Evolutionary conservation across 2,113 vertebrate genomes (phyloP).

Genomic region (Herpetotheres cachinnans): DNA sequence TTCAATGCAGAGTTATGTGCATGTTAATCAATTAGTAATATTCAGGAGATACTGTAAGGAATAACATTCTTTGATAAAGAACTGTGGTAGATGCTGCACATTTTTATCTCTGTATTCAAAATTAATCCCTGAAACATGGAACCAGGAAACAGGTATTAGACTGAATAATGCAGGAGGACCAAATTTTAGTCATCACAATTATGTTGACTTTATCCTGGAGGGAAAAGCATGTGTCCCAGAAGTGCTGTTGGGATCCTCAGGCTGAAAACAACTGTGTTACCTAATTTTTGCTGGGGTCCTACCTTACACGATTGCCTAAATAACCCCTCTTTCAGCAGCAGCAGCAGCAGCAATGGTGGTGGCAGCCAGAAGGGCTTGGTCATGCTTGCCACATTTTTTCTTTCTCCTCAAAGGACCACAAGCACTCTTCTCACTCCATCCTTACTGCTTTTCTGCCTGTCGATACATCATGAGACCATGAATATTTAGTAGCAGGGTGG

Average conservation of each 20-base stretch:
- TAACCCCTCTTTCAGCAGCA: neutral
- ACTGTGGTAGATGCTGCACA: neutral
- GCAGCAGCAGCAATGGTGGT: neutral
- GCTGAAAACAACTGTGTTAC: neutral
- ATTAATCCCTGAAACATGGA: neutral
- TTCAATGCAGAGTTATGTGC: neutral
- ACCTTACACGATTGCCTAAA: neutral
- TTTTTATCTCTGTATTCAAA: neutral
- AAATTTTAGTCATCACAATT: neutral
- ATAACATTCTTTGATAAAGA: neutral
- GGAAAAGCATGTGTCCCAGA: neutral
- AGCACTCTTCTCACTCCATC: neutral
- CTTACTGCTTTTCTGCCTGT: neutral
- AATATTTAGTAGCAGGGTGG: neutral
- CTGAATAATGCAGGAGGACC: neutral
- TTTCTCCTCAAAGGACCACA: neutral
- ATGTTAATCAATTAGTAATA: neutral
- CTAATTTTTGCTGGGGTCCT: neutral
- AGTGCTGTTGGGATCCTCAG: neutral
- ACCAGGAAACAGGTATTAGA: neutral
- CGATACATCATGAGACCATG: rapidly evolving
- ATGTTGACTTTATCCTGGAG: neutral
- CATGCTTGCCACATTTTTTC: neutral
- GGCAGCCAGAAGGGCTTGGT: neutral
- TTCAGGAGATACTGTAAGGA: neutral